phyloP scores from a whole-genome alignment of 2,888 invertebrate genomes.

The Junonia oenone region DNA sequence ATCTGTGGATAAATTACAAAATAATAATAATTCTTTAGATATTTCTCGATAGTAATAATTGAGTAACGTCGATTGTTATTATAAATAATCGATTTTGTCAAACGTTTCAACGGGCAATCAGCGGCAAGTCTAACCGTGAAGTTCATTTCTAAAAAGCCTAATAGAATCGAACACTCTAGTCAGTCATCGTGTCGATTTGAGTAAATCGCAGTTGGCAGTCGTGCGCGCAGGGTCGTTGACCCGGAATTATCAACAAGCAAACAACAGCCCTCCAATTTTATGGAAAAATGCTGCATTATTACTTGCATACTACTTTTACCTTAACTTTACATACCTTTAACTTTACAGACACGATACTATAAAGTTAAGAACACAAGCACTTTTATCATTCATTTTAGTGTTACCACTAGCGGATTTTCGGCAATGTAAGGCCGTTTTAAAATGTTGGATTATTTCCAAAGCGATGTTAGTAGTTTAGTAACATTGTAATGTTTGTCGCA shows the following conservation, averaged over 20 bases:
- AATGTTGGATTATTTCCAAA: slow-evolving; percentile 49
- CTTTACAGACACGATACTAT: background rate
- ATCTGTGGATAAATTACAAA: too few species aligned
- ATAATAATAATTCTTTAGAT: background rate
- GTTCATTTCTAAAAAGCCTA: slow-evolving; percentile 13
- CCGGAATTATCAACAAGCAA: slow-evolving; percentile 69
- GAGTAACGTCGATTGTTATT: background rate
- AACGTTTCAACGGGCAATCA: background rate
- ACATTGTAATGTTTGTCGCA: slow-evolving; percentile 46
- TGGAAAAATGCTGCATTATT: slow-evolving; percentile 34
- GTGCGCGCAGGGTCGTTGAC: slow-evolving; percentile 66
- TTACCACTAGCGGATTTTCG: background rate
- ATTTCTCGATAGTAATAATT: background rate
- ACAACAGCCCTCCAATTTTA: slow-evolving; percentile 44
- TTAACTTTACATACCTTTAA: background rate
- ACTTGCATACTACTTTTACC: slow-evolving; percentile 17
- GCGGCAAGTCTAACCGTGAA: background rate
- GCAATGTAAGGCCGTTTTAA: slow-evolving; percentile 15
- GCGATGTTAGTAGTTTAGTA: slow-evolving; percentile 37
- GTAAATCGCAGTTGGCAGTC: slow-evolving; percentile 58
- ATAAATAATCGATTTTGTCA: background rate
- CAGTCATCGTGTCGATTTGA: slow-evolving; percentile 51
- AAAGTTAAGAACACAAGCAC: background rate
- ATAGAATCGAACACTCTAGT: slow-evolving; percentile 40
- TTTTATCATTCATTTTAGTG: background rate